Base-by-base conservation (phyloP, 2,888 invertebrate species). In the Diarsia dahlii region DNA sequence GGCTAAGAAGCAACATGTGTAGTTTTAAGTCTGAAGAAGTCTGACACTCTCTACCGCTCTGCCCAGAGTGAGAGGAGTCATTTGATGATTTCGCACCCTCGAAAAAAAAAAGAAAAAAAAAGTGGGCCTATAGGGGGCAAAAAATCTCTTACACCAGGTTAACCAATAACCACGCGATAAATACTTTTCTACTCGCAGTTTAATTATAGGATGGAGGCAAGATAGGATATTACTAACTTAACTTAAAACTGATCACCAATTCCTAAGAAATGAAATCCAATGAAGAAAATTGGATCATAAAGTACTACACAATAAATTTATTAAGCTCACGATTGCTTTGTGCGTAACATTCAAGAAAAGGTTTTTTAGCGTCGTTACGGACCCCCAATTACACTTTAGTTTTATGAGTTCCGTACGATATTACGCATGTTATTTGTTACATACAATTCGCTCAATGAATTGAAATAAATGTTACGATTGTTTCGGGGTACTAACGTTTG, bases 351-450 rank as follows among this genome's bases (percentile, higher is more conserved):
- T 66, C 74, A 78, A 70, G 74, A 60, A 86, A 84, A 80, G 78
- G 78, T 73, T 80, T 84, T 85, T 78, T 69, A 71, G 63, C 76
- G 68, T 78, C 74, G 72, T 82, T 75, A 80, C 64, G 46, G 76
- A 73, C 72, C 82, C 82, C 76, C 83, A 75, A 74, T 86, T 80
- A 85, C 84, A 86, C 78, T 85, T 86, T 73, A 86, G 68, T 82
- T 82, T 86, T 84, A 85, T 64, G 84, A 62, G 76, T 80, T 84
- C 76, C 74, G 60, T 80, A 75, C 78, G 82, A 72, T 85, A 86
- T 84, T 80, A 75, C 72, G 65, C 71, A 76, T 82, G 77, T 74
- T 86, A 82, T 82, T 82, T 80, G 74, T 69, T 60, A 70, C 71
- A 75, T 73, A 60, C 80, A 79, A 80, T 81, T 67, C 58, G 18